These are phyloP conservation scores for Mastacembelus armatus DNA, from an alignment of 2,797 vertebrate species.

Conservation along the genomic window DNA sequence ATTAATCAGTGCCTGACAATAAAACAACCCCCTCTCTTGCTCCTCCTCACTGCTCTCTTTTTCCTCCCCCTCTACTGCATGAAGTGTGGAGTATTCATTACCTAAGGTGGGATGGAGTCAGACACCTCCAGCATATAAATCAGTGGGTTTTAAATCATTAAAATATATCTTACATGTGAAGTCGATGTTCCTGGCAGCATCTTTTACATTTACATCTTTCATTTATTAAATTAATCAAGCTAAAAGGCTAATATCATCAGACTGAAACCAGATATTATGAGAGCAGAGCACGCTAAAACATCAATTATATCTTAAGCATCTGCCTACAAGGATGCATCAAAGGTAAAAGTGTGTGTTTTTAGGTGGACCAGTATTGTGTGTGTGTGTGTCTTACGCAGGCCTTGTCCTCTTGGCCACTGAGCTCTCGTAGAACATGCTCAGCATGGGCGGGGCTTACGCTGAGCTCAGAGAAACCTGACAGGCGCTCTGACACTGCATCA, in stretches of 20 bases:
- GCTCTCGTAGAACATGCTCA: slow-evolving; percentile 91
- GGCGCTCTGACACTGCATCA: slow-evolving; percentile 83
- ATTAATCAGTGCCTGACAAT: neutral
- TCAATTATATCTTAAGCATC: slow-evolving; percentile 24
- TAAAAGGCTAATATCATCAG: too few species aligned
- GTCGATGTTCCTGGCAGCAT: too few species aligned
- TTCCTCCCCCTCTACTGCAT: neutral
- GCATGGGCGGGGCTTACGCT: slow-evolving; percentile 91
- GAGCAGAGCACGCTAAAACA: neutral
- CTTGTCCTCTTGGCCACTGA: slow-evolving; percentile 88
- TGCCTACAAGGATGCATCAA: slow-evolving; percentile 34
- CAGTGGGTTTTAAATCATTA: too few species aligned
- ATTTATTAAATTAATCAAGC: too few species aligned
- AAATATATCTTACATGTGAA: too few species aligned
- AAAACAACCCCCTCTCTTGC: neutral
- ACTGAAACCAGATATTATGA: too few species aligned
- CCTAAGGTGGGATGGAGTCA: neutral
- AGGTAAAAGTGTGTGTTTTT: slow-evolving; percentile 11
- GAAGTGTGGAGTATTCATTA: neutral
- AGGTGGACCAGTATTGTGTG: neutral
- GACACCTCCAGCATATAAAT: neutral
- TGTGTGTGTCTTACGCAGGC: slow-evolving; percentile 84
- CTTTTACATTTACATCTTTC: too few species aligned
- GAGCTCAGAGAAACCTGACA: slow-evolving; percentile 87
- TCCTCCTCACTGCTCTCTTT: too few species aligned